These are phyloP conservation scores for Setipinna tenuifilis DNA, from an alignment of 2,797 vertebrate species.

Conservation along the genomic window DNA sequence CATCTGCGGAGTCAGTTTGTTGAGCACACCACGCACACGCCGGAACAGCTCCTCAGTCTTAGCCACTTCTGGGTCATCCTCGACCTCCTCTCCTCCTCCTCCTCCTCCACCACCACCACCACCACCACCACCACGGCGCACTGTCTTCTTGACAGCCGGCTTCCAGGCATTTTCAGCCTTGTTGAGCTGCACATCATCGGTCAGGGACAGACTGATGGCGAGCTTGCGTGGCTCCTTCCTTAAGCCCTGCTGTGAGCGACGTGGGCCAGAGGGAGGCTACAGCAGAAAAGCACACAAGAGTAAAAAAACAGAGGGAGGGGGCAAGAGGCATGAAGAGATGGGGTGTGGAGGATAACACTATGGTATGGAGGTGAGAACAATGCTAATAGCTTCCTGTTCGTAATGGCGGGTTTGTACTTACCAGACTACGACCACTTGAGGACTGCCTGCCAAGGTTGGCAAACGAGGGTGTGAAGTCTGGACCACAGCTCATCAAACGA, in stretches of 20 bases:
- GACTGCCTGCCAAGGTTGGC: slow-evolving; percentile 90
- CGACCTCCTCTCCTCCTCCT: slow-evolving; percentile 69
- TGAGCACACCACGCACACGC: slow-evolving; percentile 91
- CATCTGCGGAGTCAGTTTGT: slow-evolving; percentile 97
- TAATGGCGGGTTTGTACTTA: slow-evolving; percentile 48
- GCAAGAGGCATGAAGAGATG: not conserved
- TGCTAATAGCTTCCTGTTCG: not conserved
- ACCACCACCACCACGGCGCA: slow-evolving; percentile 38
- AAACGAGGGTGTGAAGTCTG: slow-evolving; percentile 95
- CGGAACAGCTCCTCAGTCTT: slow-evolving; percentile 90
- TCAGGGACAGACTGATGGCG: slow-evolving; percentile 87
- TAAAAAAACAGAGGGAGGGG: too few relatives aligned
- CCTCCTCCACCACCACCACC: slow-evolving; percentile 37
- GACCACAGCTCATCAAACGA: slow-evolving; percentile 87
- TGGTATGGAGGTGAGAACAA: too few relatives aligned
- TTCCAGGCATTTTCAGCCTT: slow-evolving; percentile 98
- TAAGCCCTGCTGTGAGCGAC: slow-evolving; percentile 90
- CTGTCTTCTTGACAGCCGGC: slow-evolving; percentile 80
- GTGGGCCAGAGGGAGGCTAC: slow-evolving; percentile 84
- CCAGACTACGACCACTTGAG: slow-evolving; percentile 75
- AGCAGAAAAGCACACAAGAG: too few relatives aligned
- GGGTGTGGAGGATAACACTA: not conserved
- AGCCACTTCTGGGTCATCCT: slow-evolving; percentile 74
- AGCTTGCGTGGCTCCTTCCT: slow-evolving; percentile 95
- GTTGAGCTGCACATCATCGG: slow-evolving; percentile 93